Conservation (phyloP, 2,113 vertebrate species). For the Dasyprocta punctata region DNA sequence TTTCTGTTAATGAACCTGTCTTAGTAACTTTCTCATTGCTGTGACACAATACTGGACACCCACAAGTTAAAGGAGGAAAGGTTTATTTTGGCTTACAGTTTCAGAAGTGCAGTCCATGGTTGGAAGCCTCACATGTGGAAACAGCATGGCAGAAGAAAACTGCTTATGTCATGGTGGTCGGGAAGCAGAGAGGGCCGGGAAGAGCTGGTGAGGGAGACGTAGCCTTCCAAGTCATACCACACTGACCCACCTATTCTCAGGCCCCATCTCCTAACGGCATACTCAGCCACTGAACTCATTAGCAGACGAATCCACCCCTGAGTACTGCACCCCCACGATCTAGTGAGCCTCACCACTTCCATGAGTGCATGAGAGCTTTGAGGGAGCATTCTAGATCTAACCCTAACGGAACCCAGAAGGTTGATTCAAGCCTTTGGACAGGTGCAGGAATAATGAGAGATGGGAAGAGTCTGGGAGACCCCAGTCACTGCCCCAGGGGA, state of each 20-base stretch:
- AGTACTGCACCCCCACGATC: too few relatives aligned
- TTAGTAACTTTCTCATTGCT: background rate
- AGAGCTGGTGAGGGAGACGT: background rate
- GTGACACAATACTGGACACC: background rate
- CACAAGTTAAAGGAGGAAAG: background rate
- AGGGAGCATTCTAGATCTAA: background rate
- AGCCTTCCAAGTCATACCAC: background rate
- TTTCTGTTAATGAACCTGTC: constrained; percentile 8
- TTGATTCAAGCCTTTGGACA: background rate
- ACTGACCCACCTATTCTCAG: background rate
- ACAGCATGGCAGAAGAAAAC: background rate
- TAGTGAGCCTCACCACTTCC: background rate
- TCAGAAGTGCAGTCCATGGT: background rate
- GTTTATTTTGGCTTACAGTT: background rate
- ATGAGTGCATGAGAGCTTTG: background rate
- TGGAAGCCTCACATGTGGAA: background rate
- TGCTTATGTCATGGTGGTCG: background rate
- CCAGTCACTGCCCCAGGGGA: background rate
- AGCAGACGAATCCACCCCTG: background rate
- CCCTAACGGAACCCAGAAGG: background rate
- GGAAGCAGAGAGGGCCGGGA: background rate
- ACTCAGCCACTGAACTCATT: background rate
- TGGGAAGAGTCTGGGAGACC: background rate
- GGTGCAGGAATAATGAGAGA: background rate
- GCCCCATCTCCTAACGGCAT: background rate